phyloP scores from a whole-genome alignment of 2,888 invertebrate species.

The Hirudinaria manillensis region DNA sequence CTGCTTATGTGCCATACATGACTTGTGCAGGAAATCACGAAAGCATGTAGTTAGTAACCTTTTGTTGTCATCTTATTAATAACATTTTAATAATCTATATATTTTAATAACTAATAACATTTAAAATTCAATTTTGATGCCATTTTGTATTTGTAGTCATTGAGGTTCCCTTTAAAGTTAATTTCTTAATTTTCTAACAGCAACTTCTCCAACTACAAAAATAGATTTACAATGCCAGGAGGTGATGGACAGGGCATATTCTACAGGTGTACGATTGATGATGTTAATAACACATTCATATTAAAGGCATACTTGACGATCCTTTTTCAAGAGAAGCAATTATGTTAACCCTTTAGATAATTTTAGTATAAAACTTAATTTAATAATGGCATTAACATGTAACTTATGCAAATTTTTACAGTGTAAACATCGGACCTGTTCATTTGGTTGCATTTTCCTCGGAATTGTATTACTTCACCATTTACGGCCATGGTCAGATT shows the following conservation, averaged over 20 bases:
- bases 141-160: not conserved
- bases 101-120: too few relatives aligned
- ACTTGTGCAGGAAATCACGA: slow-evolving; percentile 83
- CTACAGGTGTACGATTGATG: slow-evolving; percentile 45
- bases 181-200: slow-evolving; percentile 54
- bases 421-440: slow-evolving; percentile 53
- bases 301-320: too few relatives aligned
- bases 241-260: slow-evolving; percentile 47
- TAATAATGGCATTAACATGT: not conserved
- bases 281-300: too few relatives aligned
- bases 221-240: slow-evolving; percentile 60
- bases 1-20: slow-evolving; percentile 78
- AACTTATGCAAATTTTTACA: slow-evolving; percentile 37
- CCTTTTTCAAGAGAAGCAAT: too few relatives aligned
- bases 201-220: slow-evolving; percentile 89
- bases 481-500: slow-evolving; percentile 74
- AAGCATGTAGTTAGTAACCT: slow-evolving; percentile 64
- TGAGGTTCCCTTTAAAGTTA: too few relatives aligned
- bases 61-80: too few relatives aligned
- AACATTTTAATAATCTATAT: slow-evolving; percentile 51
- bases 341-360: too few relatives aligned
- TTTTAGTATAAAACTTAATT: not conserved
- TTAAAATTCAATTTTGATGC: not conserved
- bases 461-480: slow-evolving; percentile 82
- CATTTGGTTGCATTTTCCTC: slow-evolving; percentile 80